These are phyloP conservation scores for Drosophila subpulchrella DNA, from an alignment of 1,140 invertebrate genomes.

Conservation along the genomic window DNA sequence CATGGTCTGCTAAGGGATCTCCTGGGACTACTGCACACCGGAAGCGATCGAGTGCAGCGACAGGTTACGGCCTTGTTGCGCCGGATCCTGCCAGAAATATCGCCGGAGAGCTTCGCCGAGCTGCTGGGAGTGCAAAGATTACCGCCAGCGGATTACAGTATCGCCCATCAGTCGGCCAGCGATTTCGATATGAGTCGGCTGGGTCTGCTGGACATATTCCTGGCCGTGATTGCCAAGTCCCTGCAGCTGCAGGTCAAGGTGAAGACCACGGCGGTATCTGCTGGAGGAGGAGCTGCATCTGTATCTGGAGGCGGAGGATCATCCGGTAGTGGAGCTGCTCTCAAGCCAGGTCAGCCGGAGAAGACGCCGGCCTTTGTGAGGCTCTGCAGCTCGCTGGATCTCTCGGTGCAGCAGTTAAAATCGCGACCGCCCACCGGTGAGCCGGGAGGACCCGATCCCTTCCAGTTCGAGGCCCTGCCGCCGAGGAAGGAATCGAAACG, in stretches of 20 bases:
- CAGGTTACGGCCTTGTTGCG: slow-evolving; percentile 93
- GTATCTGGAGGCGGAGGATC: background rate
- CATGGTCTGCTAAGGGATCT: slow-evolving; percentile 93
- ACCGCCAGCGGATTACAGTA: slow-evolving; percentile 92
- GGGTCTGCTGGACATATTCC: slow-evolving; percentile 93
- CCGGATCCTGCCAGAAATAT: slow-evolving; percentile 93
- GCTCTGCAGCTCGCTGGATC: slow-evolving; percentile 78
- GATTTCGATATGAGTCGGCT: slow-evolving; percentile 88
- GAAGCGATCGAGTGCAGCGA: slow-evolving; percentile 96
- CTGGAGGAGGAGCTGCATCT: background rate
- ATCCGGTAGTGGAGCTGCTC: background rate
- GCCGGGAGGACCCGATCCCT: slow-evolving; percentile 48
- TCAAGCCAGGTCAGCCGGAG: slow-evolving; percentile 60
- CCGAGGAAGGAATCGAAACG: slow-evolving; percentile 59
- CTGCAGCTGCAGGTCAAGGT: slow-evolving; percentile 94
- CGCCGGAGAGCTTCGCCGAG: slow-evolving; percentile 88
- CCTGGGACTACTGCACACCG: slow-evolving; percentile 95
- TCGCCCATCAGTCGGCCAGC: slow-evolving; percentile 86
- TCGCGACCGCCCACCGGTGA: slow-evolving; percentile 44
- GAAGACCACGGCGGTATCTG: slow-evolving; percentile 85
- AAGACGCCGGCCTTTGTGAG: slow-evolving; percentile 77
- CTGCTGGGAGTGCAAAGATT: slow-evolving; percentile 89
- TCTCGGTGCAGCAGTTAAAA: slow-evolving; percentile 73
- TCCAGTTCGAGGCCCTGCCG: slow-evolving; percentile 60
- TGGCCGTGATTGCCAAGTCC: slow-evolving; percentile 94